Base-by-base conservation (phyloP, 2,797 vertebrate species). In the Remorina albescens region DNA sequence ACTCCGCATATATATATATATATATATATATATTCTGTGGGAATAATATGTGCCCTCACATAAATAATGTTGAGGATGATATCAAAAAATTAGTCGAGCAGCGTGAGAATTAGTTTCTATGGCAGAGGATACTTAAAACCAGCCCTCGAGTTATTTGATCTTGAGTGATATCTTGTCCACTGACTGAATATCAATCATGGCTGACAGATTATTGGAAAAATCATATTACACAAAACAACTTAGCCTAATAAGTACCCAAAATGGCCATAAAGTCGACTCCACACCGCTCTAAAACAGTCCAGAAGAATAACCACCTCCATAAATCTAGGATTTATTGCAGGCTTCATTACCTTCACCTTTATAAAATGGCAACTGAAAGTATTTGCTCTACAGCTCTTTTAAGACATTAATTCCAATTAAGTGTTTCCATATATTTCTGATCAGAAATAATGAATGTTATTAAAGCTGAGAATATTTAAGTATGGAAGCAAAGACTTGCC, bases 61-160 rank as follows among this genome's bases (percentile, higher is more conserved):
- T 59, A 56, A 53, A 15, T 67, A 47, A 77, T n/a, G 57, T n/a
- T 55, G 18, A 63, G 16, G 23, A 41, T 68, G 21, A 76, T 65
- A 44, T 59, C 13, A 34, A 3, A 71, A 54, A 72, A 77, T 60
- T 8, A 61, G 2, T 65, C 30, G 21, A 57, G 53, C 21, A 66
- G 51, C 9, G 2, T n/a, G 34, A 8, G 46, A 23, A 15, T 32
- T 13, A 23, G 8, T 34, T 67, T 62, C 18, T 41, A 6, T 55
- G 63, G 7, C 49, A 25, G 18, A 51, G 46, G 25, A 63, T 18
- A 54, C 12, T 1, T 26, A 25, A 64, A 25, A 9, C 30, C 23
- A 71, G 21, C 58, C 12, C 13, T 41, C 8, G 8, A 47, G 26
- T 71, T 6, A 44, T 34, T 73, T 50, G 54, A 19, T 50, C 47